phyloP scores from a whole-genome alignment of 2,888 invertebrate genomes.

The Clostera curtula region DNA sequence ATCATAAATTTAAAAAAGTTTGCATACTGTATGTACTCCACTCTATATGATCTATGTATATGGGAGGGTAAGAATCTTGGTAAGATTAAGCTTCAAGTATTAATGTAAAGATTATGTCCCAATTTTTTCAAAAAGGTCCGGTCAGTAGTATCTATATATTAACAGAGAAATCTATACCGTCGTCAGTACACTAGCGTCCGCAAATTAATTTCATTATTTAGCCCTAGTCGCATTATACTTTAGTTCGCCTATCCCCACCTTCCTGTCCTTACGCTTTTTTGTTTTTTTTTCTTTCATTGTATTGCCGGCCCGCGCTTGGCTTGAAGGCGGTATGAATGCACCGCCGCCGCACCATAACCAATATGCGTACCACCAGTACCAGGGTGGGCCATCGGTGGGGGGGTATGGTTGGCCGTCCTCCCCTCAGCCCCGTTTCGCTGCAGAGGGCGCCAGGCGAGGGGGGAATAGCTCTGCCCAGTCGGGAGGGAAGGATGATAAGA shows the following conservation, averaged over 20 bases:
- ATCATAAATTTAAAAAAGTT: too few relatives aligned
- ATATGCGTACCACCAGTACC: constrained; percentile 73
- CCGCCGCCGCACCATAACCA: constrained; percentile 71
- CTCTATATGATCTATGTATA: too few relatives aligned
- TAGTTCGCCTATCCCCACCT: constrained; percentile 49
- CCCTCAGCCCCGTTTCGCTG: constrained; percentile 67
- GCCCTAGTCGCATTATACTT: constrained; percentile 44
- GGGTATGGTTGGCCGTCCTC: constrained; percentile 38
- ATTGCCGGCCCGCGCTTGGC: constrained; percentile 72
- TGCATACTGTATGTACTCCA: too few relatives aligned
- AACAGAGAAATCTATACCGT: too few relatives aligned
- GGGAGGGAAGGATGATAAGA: constrained; percentile 75
- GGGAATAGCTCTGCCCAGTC: constrained; percentile 25
- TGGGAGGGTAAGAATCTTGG: too few relatives aligned
- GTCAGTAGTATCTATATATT: too few relatives aligned
- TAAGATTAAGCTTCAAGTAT: too few relatives aligned
- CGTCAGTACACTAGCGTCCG: too few relatives aligned
- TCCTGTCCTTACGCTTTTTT: constrained; percentile 68
- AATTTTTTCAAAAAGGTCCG: too few relatives aligned
- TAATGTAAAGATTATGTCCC: too few relatives aligned
- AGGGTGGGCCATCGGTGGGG: constrained; percentile 51
- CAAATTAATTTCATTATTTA: constrained; percentile 7
- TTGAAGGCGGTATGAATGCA: constrained; percentile 76
- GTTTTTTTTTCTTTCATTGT: constrained; percentile 73
- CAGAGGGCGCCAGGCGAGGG: constrained; percentile 57